phyloP scores from a whole-genome alignment of 2,888 invertebrate species.

The Nomada fabriciana region DNA sequence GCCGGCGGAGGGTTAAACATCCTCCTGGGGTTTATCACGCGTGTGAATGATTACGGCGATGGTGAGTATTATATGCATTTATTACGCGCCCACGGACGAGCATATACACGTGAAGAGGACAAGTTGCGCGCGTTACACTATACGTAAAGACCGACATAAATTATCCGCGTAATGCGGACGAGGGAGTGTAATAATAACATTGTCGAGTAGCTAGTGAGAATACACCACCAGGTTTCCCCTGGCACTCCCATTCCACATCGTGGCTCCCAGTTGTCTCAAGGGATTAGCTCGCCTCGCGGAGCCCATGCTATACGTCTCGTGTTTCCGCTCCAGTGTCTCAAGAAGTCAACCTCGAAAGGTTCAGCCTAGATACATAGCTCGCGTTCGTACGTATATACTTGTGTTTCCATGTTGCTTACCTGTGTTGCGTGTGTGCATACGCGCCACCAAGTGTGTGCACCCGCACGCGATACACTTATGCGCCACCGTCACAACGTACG shows the following conservation, averaged over 20 bases:
- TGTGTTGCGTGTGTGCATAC: conserved; percentile 12
- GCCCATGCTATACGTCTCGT: conserved; percentile 76
- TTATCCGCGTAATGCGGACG: conserved; percentile 75
- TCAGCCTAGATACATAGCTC: conserved; percentile 64
- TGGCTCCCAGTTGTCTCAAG: conserved; percentile 76
- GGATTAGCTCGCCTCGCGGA: conserved; percentile 76
- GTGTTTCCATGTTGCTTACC: background rate
- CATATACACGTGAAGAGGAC: conserved; percentile 32
- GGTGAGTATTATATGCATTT: conserved; percentile 51
- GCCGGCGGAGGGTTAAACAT: conserved; percentile 2
- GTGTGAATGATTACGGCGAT: conserved; percentile 49
- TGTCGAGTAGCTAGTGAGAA: conserved; percentile 74
- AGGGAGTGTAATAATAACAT: conserved; percentile 76
- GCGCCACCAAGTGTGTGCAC: conserved; percentile 28
- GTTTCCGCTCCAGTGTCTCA: conserved; percentile 73
- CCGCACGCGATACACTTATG: background rate
- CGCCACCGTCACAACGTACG: conserved; percentile 29
- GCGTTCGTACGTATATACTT: conserved; percentile 18
- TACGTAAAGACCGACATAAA: conserved; percentile 75
- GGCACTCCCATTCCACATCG: conserved; percentile 66
- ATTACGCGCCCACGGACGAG: conserved; percentile 38
- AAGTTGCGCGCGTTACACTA: conserved; percentile 44
- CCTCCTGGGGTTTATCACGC: conserved; percentile 46
- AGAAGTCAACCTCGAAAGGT: conserved; percentile 75
- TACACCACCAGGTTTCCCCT: conserved; percentile 64